Base-by-base conservation (phyloP, 2,888 invertebrate genomes). In the Gari tellinella region DNA sequence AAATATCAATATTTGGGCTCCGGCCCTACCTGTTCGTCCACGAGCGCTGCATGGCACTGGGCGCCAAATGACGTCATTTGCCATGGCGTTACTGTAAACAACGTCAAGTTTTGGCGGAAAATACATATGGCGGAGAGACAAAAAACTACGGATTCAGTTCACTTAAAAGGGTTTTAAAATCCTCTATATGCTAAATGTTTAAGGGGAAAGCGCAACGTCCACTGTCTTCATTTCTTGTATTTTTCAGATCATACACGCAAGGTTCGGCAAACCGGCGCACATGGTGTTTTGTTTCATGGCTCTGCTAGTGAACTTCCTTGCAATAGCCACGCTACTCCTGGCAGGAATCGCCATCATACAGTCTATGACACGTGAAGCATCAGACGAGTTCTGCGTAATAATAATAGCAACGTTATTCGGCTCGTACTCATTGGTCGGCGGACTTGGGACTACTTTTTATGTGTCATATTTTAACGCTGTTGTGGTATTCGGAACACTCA, bases 391-490 rank as follows among this genome's bases (percentile, higher is more conserved):
- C 57, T 84, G 83, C 31, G 79, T 86, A 1, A 57, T 89, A n/a
- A 72, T 89, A 37, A 74, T 89, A 65, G 88, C 86, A 0, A 80
- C 83, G 17, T 67, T 88, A 46, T 86, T 86, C 61, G 86, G 86
- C 1, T 82, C 80, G 46, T 88, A 87, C 63, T 86, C 86, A 8
- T 83, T 86, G 41, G 79, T 88, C 48, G 88, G 88, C 12, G 88
- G 88, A 17, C 72, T 88, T 2, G 87, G 89, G 4, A 86, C 89
- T 25, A 88, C 89, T 5, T 89, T 89, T 55, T 89, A 89, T 56
- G 89, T 89, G 17, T 87, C 88, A 10, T 89, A 89, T 75, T 87
- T 88, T 76, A 89, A 88, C 70, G 77, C 84, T 2, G 73, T 74
- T 21, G 52, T 87, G 25, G 83, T 86, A 8, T 87, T 85, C 57